A percentile compares a stretch with the other conserved stretches of the same genome.
phyloP scores from a whole-genome alignment of 2,888 invertebrate species.

The Dryobotodes eremita region DNA sequence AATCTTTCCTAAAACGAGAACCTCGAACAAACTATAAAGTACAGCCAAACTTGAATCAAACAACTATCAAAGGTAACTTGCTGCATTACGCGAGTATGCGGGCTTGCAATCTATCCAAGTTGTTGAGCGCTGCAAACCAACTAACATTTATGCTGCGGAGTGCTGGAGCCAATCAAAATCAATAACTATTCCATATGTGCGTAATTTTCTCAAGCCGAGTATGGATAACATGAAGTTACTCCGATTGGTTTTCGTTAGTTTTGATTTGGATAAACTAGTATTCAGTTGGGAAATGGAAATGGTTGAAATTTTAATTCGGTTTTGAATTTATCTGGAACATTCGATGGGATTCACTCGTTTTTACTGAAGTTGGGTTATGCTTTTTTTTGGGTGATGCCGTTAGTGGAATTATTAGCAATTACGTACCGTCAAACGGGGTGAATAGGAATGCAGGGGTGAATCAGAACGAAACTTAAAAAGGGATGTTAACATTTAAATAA shows the following conservation, averaged over 20 bases:
- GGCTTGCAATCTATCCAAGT: slow-evolving; percentile 63
- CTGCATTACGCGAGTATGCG: slow-evolving; percentile 66
- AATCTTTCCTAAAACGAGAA: slow-evolving; percentile 16
- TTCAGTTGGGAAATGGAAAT: slow-evolving; percentile 31
- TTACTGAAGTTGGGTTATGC: background rate
- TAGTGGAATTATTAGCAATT: background rate
- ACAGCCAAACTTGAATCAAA: slow-evolving; percentile 51
- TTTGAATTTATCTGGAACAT: slow-evolving; percentile 9
- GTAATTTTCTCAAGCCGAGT: slow-evolving; percentile 69
- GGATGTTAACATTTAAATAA: no score
- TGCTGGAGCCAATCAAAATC: slow-evolving; percentile 72
- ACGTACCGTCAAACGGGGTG: no score
- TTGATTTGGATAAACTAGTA: slow-evolving; percentile 30
- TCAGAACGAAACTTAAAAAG: no score
- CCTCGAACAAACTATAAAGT: slow-evolving; percentile 23
- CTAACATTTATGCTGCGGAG: slow-evolving; percentile 73
- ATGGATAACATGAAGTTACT: slow-evolving; percentile 65
- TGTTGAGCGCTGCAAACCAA: slow-evolving; percentile 58
- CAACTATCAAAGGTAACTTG: slow-evolving; percentile 51
- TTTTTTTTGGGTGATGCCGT: background rate
- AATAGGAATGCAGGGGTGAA: no score
- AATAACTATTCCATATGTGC: slow-evolving; percentile 63
- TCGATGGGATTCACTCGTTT: background rate
- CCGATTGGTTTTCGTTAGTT: slow-evolving; percentile 62
- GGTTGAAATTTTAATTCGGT: slow-evolving; percentile 25